A percentile compares a stretch with the other conserved stretches of the same genome.
phyloP scores from a whole-genome alignment of 2,888 invertebrate genomes.

The Drosophila glabriapex region DNA sequence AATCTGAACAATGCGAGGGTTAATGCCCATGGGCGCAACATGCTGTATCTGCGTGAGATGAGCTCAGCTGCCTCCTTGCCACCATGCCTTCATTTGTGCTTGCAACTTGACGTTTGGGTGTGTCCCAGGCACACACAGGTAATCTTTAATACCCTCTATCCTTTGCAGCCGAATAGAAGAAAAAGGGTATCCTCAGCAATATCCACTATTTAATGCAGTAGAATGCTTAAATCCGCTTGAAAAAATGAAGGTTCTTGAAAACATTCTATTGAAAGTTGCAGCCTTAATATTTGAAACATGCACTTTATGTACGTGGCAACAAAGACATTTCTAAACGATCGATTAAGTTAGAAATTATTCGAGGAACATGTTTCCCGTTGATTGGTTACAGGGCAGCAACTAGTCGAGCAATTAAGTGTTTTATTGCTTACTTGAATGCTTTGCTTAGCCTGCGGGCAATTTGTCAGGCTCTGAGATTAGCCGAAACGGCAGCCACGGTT shows the following conservation, averaged over 20 bases:
- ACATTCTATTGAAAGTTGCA: background rate
- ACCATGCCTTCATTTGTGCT: constrained; percentile 17
- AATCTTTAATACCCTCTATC: constrained; percentile 9
- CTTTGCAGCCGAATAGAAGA: background rate
- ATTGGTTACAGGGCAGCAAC: constrained; percentile 1
- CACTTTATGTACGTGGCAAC: background rate
- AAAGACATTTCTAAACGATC: background rate
- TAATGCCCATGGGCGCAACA: constrained; percentile 61
- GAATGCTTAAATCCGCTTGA: background rate
- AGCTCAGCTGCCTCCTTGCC: constrained; percentile 14
- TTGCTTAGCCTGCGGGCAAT: constrained; percentile 56
- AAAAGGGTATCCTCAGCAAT: background rate
- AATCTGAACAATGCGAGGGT: constrained; percentile 70
- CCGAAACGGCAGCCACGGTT: constrained; percentile 59
- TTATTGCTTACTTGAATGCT: background rate
- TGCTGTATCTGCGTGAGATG: constrained; percentile 65
- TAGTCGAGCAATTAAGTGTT: constrained; percentile 5
- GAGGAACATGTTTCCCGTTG: background rate
- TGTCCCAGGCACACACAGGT: constrained; percentile 19
- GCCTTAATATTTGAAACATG: background rate
- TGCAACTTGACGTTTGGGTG: constrained; percentile 48
- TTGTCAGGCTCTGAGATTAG: constrained; percentile 61
- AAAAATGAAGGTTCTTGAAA: background rate
- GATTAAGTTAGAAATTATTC: background rate
- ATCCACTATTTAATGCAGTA: background rate